phyloP scores from a whole-genome alignment of 2,888 invertebrate species.

The Neoitamus cyanurus region DNA sequence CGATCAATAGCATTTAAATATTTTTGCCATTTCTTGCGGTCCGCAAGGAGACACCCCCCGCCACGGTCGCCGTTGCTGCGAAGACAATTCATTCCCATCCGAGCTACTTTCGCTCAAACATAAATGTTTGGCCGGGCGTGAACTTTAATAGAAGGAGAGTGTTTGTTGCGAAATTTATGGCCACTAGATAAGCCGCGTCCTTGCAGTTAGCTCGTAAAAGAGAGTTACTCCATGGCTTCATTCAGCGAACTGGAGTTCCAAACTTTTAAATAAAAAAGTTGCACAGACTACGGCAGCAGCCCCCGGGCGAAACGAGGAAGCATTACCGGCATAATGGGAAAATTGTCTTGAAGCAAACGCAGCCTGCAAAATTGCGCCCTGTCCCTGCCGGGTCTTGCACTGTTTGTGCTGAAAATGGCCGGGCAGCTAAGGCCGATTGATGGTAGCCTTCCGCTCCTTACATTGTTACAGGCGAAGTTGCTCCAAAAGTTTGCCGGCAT shows the following conservation, averaged over 20 bases:
- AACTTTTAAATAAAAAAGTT: slow-evolving; percentile 1
- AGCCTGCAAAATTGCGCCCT: neutral
- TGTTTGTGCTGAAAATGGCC: neutral
- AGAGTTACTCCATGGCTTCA: neutral
- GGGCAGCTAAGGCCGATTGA: neutral
- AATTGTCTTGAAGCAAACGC: neutral
- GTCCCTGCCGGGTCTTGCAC: neutral
- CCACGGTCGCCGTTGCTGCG: neutral
- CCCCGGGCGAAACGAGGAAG: neutral
- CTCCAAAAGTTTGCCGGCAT: neutral
- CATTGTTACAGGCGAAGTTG: neutral
- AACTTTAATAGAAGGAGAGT: neutral
- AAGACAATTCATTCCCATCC: neutral
- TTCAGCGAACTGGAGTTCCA: neutral
- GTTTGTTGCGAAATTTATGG: slow-evolving; percentile 5
- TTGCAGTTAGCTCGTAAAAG: slow-evolving; percentile 1
- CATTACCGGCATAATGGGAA: neutral
- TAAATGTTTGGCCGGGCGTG: neutral
- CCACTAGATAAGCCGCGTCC: neutral
- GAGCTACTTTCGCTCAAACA: neutral
- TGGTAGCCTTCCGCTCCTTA: neutral
- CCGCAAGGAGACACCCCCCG: neutral
- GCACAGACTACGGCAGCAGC: neutral
- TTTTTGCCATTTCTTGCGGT: neutral
- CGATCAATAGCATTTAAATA: neutral